Percentiles rank a stretch among this genome's conserved stretches.
phyloP scores from a whole-genome alignment of 1,140 invertebrate genomes.

The Euwallacea similis region DNA sequence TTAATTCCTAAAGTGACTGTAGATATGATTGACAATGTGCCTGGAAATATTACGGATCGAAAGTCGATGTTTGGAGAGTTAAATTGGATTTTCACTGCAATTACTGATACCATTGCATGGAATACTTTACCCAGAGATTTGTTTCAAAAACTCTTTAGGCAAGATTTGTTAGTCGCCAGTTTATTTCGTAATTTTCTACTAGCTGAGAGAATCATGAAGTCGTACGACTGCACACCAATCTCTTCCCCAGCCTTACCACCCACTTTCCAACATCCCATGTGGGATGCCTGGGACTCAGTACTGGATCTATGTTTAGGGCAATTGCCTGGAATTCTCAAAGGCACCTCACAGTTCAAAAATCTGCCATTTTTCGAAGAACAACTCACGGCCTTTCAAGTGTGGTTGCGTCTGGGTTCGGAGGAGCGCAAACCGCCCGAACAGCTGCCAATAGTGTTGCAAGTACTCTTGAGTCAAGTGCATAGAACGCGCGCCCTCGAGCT shows the following conservation, averaged over 20 bases:
- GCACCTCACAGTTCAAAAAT: conserved; percentile 69
- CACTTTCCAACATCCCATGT: conserved; percentile 87
- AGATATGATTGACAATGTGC: conserved; percentile 92
- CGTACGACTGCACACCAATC: conserved; percentile 94
- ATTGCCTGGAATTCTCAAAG: conserved; percentile 37
- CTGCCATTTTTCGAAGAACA: conserved; percentile 98
- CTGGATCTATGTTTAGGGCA: conserved; percentile 85
- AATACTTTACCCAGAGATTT: conserved; percentile 90
- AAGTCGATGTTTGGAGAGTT: conserved; percentile 97
- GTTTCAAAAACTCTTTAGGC: conserved; percentile 96
- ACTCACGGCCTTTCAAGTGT: conserved; percentile 97
- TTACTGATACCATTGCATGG: conserved; percentile 99
- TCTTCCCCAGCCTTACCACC: conserved; percentile 88
- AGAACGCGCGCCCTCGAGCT: conserved; percentile 91
- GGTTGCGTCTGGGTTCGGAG: conserved; percentile 81
- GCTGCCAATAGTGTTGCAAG: conserved; percentile 96
- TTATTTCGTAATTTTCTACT: conserved; percentile 97
- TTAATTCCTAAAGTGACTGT: conserved; percentile 78
- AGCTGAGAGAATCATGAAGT: conserved; percentile 93
- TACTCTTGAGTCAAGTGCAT: conserved; percentile 95
- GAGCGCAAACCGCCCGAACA: conserved; percentile 87
- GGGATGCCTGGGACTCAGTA: conserved; percentile 97
- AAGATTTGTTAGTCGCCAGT: conserved; percentile 97
- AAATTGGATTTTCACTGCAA: conserved; percentile 99
- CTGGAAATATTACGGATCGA: conserved; percentile 91